phyloP scores from a whole-genome alignment of 2,113 vertebrate genomes.

The Athene cunicularia region DNA sequence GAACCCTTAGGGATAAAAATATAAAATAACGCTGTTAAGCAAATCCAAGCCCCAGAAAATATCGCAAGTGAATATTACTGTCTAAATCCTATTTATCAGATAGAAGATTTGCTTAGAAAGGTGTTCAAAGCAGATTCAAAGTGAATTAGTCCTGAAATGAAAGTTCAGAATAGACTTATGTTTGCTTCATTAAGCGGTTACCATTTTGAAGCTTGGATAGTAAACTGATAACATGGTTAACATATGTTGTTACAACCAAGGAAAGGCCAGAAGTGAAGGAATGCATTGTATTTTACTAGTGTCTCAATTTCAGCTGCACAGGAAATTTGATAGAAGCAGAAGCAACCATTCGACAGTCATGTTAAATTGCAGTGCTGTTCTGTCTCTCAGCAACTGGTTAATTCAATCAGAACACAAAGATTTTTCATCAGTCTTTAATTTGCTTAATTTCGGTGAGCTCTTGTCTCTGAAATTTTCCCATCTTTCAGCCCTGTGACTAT shows the following conservation, averaged over 20 bases:
- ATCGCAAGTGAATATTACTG: background rate
- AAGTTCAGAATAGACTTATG: background rate
- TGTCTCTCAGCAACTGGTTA: constrained; percentile 41
- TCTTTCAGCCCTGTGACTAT: constrained; percentile 43
- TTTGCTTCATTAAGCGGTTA: background rate
- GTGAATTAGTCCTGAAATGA: background rate
- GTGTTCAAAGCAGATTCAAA: background rate
- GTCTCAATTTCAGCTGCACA: constrained; percentile 10
- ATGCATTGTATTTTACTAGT: background rate
- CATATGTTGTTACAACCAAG: background rate
- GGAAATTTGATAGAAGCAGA: background rate
- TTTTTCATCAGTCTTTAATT: constrained; percentile 73
- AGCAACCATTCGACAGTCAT: constrained; percentile 22
- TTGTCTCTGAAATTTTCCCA: constrained; percentile 60
- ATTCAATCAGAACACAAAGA: constrained; percentile 66
- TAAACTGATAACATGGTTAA: background rate
- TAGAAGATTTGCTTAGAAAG: background rate
- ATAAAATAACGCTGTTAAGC: background rate
- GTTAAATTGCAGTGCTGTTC: constrained; percentile 29
- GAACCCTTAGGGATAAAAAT: background rate
- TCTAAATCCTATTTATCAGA: background rate
- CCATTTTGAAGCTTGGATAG: background rate
- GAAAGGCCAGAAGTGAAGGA: background rate
- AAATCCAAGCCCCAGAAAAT: background rate
- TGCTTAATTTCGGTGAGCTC: constrained; percentile 69